Conservation (phyloP, 2,113 vertebrate genomes). For the Psammodynastes pulverulentus region DNA sequence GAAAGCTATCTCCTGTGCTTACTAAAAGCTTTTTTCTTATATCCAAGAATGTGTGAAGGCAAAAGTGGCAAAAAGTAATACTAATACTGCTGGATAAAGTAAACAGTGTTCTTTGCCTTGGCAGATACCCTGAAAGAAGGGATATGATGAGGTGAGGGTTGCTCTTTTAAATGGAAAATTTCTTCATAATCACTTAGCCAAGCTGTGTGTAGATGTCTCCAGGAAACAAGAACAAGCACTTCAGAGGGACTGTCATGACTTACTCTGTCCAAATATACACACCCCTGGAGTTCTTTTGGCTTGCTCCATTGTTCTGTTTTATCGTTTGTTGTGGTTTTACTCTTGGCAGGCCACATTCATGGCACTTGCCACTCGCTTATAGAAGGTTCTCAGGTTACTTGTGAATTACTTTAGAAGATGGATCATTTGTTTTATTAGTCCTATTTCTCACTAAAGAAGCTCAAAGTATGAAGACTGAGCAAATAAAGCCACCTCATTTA, state of each 20-base stretch:
- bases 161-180: constrained; percentile 52
- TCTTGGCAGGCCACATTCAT: constrained; percentile 58
- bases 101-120: constrained; percentile 47
- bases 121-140: constrained; percentile 37
- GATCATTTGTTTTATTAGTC: background rate
- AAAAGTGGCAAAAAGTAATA: constrained; percentile 49
- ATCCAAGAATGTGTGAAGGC: constrained; percentile 32
- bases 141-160: constrained; percentile 31
- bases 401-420: constrained; percentile 13
- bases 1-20: constrained; percentile 35
- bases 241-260: constrained; percentile 41
- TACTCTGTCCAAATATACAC: constrained; percentile 40
- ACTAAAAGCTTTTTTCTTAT: constrained; percentile 21
- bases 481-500: background rate
- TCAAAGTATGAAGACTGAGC: constrained; percentile 7
- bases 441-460: background rate
- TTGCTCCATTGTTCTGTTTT: constrained; percentile 49
- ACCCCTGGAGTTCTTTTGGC: constrained; percentile 40
- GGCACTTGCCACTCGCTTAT: constrained; percentile 44
- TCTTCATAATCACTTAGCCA: constrained; percentile 46
- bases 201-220: constrained; percentile 1
- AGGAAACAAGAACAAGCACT: constrained; percentile 30
- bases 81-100: constrained; percentile 47
- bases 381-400: constrained; percentile 51
- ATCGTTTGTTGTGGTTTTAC: constrained; percentile 48